Conservation (phyloP, 1,140 invertebrate species). For the Reticulitermes speratus region DNA sequence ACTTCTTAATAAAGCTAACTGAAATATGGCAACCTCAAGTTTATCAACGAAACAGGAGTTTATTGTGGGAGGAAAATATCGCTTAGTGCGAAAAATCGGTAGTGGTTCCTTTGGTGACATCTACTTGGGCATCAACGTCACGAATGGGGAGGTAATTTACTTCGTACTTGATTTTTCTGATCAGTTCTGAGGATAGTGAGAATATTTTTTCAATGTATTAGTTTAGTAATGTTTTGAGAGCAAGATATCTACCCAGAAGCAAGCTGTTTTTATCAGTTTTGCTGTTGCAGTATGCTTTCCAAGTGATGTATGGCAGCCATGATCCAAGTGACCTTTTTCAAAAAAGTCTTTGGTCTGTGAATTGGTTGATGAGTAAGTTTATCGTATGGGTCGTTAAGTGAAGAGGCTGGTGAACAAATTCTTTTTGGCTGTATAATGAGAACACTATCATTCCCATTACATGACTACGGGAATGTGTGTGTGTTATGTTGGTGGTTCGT, state of each 20-base stretch:
- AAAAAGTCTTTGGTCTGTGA: not conserved
- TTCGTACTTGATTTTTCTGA: not conserved
- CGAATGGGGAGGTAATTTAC: constrained; percentile 84
- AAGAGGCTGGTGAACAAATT: too few species aligned
- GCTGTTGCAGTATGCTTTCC: not conserved
- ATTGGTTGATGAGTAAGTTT: not conserved
- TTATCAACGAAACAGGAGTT: constrained; percentile 62
- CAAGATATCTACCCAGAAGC: not conserved
- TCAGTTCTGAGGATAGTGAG: not conserved
- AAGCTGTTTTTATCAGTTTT: not conserved
- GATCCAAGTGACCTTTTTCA: not conserved
- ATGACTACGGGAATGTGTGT: too few species aligned
- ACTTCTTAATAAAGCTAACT: constrained; percentile 20
- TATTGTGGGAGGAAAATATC: constrained; percentile 88
- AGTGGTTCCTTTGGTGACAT: constrained; percentile 99
- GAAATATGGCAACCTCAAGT: constrained; percentile 40
- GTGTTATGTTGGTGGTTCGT: too few species aligned
- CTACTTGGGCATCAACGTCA: constrained; percentile 94
- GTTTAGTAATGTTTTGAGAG: not conserved
- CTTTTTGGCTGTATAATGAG: too few species aligned
- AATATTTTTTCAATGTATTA: not conserved
- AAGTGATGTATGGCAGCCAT: not conserved
- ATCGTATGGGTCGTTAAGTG: not conserved
- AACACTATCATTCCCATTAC: too few species aligned
- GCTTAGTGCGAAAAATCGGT: constrained; percentile 94